phyloP scores from a whole-genome alignment of 1,140 invertebrate species.

The Steinernema feltiae region DNA sequence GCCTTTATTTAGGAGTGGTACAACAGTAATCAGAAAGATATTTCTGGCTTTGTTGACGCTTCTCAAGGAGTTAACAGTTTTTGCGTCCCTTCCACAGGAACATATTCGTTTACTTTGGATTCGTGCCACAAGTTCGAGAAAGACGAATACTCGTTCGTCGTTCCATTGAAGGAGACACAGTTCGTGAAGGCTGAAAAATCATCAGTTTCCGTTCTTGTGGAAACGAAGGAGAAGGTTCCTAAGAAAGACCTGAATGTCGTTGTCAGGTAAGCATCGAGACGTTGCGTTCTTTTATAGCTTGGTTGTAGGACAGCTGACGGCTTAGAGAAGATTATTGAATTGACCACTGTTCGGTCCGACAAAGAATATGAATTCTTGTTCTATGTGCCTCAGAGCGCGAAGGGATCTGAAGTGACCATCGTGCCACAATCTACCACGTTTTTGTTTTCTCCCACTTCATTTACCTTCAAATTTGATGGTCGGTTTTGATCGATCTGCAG shows the following conservation, averaged over 20 bases:
- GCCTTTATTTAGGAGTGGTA: slow-evolving; percentile 27
- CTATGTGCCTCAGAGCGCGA: slow-evolving; percentile 44
- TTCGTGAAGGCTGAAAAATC: slow-evolving; percentile 20
- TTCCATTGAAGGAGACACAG: slow-evolving; percentile 32
- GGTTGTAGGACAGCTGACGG: slow-evolving; percentile 33
- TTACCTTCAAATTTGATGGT: slow-evolving; percentile 65
- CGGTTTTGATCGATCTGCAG: background rate
- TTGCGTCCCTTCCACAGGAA: slow-evolving; percentile 27
- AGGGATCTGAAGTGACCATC: slow-evolving; percentile 60
- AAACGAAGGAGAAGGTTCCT: slow-evolving; percentile 13
- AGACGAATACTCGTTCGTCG: slow-evolving; percentile 17
- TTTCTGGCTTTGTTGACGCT: slow-evolving; percentile 13
- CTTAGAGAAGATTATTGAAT: slow-evolving; percentile 60
- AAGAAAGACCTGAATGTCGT: slow-evolving; percentile 32
- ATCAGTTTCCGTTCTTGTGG: background rate
- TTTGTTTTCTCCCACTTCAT: slow-evolving; percentile 68
- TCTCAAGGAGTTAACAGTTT: slow-evolving; percentile 24
- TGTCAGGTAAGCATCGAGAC: background rate
- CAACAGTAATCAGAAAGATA: slow-evolving; percentile 24
- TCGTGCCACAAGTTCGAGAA: slow-evolving; percentile 29
- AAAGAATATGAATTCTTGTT: slow-evolving; percentile 46
- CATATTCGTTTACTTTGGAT: slow-evolving; percentile 15
- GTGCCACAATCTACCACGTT: slow-evolving; percentile 62
- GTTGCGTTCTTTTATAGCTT: background rate
- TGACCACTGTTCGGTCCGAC: slow-evolving; percentile 67